Percentiles rank a stretch among this genome's conserved stretches.
Evolutionary conservation across 2,888 invertebrate genomes (phyloP).

Genomic region (Aporophyla nigra): DNA sequence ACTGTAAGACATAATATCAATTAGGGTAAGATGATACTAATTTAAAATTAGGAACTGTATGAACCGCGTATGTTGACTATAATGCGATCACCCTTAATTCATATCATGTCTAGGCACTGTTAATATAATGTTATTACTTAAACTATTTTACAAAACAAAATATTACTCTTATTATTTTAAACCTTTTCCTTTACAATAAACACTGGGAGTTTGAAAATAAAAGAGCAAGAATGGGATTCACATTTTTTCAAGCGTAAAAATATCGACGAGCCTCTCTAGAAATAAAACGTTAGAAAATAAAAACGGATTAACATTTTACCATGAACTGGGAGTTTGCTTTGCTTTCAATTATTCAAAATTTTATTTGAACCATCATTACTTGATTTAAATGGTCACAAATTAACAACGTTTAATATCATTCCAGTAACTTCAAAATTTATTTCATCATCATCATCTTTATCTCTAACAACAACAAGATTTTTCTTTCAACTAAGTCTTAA

Average conservation of each 20-base stretch:
- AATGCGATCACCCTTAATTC: constrained; percentile 57
- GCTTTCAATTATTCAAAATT: background rate
- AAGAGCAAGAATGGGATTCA: constrained; percentile 34
- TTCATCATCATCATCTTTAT: background rate
- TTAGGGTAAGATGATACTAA: constrained; percentile 55
- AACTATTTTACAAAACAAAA: constrained; percentile 44
- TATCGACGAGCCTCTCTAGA: background rate
- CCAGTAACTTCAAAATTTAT: background rate
- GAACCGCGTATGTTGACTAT: constrained; percentile 42
- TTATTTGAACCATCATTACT: background rate
- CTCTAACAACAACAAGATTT: background rate
- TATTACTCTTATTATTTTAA: constrained; percentile 14
- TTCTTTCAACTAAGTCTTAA: background rate
- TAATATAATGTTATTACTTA: constrained; percentile 54
- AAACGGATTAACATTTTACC: background rate
- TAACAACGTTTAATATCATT: background rate
- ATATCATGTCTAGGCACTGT: constrained; percentile 69
- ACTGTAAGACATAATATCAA: constrained; percentile 65
- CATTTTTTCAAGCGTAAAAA: background rate
- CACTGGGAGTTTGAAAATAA: background rate
- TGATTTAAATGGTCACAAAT: too few relatives aligned
- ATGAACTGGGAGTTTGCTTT: background rate
- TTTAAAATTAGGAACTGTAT: constrained; percentile 60
- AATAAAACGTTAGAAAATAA: background rate
- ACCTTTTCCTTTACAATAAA: constrained; percentile 19